Conservation (phyloP, 2,888 invertebrate species). For the Pristionchus arcanus region DNA sequence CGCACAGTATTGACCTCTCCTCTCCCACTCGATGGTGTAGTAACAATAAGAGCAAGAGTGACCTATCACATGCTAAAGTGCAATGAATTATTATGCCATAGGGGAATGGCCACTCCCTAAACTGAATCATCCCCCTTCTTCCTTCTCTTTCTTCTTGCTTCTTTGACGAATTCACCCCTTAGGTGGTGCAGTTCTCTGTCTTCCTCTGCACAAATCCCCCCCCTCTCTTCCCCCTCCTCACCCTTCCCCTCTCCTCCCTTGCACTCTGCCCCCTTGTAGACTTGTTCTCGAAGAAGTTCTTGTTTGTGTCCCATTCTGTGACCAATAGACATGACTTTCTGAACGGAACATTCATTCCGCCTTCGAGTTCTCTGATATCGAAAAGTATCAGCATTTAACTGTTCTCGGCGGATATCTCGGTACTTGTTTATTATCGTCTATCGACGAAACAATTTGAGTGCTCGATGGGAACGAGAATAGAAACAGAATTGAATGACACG, state of each 20-base stretch:
- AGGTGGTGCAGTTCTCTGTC: neutral
- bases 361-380: neutral
- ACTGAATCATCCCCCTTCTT: neutral
- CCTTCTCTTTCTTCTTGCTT: neutral
- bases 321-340: neutral
- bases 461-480: neutral
- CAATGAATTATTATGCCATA: neutral
- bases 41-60: neutral
- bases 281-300: neutral
- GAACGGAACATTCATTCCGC: neutral
- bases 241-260: neutral
- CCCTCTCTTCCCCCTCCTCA: neutral
- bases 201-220: neutral
- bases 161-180: neutral
- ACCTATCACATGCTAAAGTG: neutral
- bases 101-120: conserved; percentile 6
- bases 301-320: neutral
- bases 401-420: neutral
- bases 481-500: neutral
- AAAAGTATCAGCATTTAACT: neutral
- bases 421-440: conserved; percentile 2
- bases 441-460: neutral
- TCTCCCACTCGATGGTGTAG: neutral
- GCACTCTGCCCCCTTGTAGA: neutral
- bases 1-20: neutral